Base-by-base conservation (phyloP, 2,113 vertebrate species). In the Pseudorhombus dupliciocellatus region DNA sequence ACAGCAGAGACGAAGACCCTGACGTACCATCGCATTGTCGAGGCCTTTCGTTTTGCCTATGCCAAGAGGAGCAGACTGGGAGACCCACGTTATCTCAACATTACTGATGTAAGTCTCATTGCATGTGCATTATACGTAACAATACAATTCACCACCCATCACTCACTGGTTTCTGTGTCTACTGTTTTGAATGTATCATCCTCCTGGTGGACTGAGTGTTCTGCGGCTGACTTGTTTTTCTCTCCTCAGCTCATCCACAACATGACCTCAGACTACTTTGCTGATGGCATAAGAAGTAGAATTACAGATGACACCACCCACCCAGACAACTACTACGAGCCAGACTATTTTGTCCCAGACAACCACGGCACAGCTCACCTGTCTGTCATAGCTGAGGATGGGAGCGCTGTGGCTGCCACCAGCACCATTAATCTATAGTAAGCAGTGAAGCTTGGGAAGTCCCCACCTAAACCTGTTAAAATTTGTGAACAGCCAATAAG, bases 351-450 rank as follows among this genome's bases (percentile, higher is more conserved):
- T 89, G 83, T 77, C 8, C 93, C 93, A 0, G 92, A 96, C 4
- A 89, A 93, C 34, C 94, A 95, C 0, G 97, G 98, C 66, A 99
- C 98, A 0, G 91, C 96, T 60, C 96, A 99, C 89, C 83, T 99
- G 83, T 98, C 97, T 0, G 60, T 98, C 75, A 94, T 99, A 22
- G 94, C 96, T 0, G 96, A 96, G 25, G 98, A 99, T 1, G 98
- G 98, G 66, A 98, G 95, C 12, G 97, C 97, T 0, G 97, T 98
- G 84, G 95, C 96, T 0, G 96, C 95, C 75, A 99, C 97, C 87
- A 98, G 97, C 91, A 97, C 96, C 89, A 98, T 99, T 87, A 99
- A 99, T 86, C 89, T 94, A 76, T 95, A 96, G 97, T 99, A 95
- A 87, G 95, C 60, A 24, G 37, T 56, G 24, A 55, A n/a, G 2